Evolutionary conservation across 2,888 invertebrate genomes (phyloP).

Genomic region (Bibio marci): DNA sequence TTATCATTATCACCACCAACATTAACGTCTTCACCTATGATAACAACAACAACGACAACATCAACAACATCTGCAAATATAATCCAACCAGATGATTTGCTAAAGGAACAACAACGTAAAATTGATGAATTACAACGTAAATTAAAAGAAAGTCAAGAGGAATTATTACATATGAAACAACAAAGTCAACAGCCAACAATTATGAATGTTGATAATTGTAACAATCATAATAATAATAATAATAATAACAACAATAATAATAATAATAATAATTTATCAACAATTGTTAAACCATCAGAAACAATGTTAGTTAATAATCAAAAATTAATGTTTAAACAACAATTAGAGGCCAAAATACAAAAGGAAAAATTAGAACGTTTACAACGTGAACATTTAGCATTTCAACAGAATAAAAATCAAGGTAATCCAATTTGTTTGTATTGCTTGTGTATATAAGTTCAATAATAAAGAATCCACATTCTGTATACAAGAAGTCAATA

Average conservation of each 20-base stretch:
- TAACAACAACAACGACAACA: too few species aligned
- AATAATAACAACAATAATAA: conserved; percentile 9
- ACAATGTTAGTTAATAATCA: conserved; percentile 21
- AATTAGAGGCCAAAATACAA: conserved; percentile 53
- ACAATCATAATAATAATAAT: conserved; percentile 6
- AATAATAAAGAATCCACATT: too few species aligned
- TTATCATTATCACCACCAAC: conserved; percentile 16
- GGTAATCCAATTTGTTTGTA: too few species aligned
- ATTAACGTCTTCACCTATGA: conserved; percentile 19
- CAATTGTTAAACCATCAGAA: conserved; percentile 11
- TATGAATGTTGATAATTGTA: conserved; percentile 21
- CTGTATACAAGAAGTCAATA: too few species aligned
- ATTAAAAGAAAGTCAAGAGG: conserved; percentile 58
- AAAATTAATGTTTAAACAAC: conserved; percentile 40
- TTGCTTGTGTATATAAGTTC: too few species aligned
- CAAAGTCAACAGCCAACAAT: conserved; percentile 36
- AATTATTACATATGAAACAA: conserved; percentile 48
- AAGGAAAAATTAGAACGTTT: conserved; percentile 21
- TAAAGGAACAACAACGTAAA: conserved; percentile 67
- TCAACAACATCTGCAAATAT: too few species aligned
- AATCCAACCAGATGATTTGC: conserved; percentile 42
- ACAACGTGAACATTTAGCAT: conserved; percentile 23
- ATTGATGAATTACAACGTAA: conserved; percentile 78
- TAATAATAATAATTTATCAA: conserved; percentile 17
- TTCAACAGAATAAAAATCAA: conserved; percentile 29